These are phyloP conservation scores for Eubasilissa splendida DNA, from an alignment of 2,888 invertebrate genomes.

Conservation along the genomic window DNA sequence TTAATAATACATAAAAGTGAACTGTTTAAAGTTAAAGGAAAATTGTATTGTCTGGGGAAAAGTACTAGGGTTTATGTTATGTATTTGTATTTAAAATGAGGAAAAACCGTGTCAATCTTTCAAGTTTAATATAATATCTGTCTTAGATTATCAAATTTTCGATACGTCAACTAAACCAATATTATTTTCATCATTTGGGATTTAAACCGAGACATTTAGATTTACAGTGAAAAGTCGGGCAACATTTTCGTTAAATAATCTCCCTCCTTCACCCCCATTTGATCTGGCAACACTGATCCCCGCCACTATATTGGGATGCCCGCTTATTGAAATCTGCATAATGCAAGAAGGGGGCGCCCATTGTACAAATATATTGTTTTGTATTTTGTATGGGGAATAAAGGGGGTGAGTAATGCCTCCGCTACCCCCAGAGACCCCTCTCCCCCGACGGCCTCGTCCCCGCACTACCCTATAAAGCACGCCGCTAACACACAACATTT, in stretches of 20 bases:
- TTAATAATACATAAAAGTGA: too few relatives aligned
- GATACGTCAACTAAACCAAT: too few relatives aligned
- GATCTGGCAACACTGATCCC: conserved; percentile 39
- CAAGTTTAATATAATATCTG: too few relatives aligned
- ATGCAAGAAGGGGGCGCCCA: conserved; percentile 49
- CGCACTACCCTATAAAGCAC: conserved; percentile 36
- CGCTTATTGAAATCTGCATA: conserved; percentile 56
- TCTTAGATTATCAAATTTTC: too few relatives aligned
- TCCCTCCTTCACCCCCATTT: conserved; percentile 17
- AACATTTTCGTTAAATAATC: conserved; percentile 26
- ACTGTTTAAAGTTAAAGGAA: too few relatives aligned
- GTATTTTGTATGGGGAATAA: conserved; percentile 58
- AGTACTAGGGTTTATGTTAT: too few relatives aligned
- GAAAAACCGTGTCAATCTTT: too few relatives aligned
- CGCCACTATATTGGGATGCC: conserved; percentile 44
- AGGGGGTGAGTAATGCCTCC: conserved; percentile 59
- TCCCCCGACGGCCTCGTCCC: conserved; percentile 29
- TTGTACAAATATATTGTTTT: conserved; percentile 58
- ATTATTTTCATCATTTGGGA: too few relatives aligned
- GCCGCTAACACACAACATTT: conserved; percentile 48
- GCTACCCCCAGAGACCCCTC: conserved; percentile 57
- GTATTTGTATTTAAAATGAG: too few relatives aligned
- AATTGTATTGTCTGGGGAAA: too few relatives aligned
- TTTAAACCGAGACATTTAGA: too few relatives aligned
- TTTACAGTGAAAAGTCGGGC: too few relatives aligned